These are phyloP conservation scores for Anticlea derivata DNA, from an alignment of 2,888 invertebrate species.

Conservation along the genomic window DNA sequence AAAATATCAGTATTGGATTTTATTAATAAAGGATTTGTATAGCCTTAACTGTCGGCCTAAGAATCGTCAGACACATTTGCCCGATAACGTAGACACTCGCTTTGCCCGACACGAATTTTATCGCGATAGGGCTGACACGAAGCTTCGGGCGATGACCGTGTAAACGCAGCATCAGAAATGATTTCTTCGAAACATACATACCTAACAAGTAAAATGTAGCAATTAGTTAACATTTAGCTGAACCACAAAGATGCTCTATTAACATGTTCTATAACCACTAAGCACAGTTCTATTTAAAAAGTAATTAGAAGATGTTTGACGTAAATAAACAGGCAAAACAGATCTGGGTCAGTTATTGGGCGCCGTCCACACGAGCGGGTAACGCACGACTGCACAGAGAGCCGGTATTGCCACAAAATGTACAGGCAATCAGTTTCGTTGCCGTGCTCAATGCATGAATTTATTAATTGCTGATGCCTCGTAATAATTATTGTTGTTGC, in stretches of 20 bases:
- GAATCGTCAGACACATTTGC: too few relatives aligned
- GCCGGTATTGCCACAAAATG: conserved; percentile 43
- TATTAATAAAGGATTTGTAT: too few relatives aligned
- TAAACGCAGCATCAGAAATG: too few relatives aligned
- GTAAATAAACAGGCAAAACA: conserved; percentile 7
- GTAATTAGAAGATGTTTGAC: conserved; percentile 3
- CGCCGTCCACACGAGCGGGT: conserved; percentile 37
- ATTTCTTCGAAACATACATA: too few relatives aligned
- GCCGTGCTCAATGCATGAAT: conserved; percentile 48
- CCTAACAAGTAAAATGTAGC: too few relatives aligned
- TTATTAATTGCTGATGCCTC: conserved; percentile 50
- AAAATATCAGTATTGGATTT: too few relatives aligned
- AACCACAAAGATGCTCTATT: not conserved
- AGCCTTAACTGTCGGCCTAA: too few relatives aligned
- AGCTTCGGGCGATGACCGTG: too few relatives aligned
- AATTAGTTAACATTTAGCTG: too few relatives aligned
- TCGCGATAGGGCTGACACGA: too few relatives aligned
- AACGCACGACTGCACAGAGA: conserved; percentile 47
- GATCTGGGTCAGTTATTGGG: conserved; percentile 32
- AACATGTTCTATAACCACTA: conserved; percentile 9
- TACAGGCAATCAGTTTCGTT: conserved; percentile 44
- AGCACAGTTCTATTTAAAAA: conserved; percentile 9
- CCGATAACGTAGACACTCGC: too few relatives aligned
- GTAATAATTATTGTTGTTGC: conserved; percentile 44
- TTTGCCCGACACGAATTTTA: too few relatives aligned